Base-by-base conservation (phyloP, 2,113 vertebrate species). In the Rhagologus leucostigma region DNA sequence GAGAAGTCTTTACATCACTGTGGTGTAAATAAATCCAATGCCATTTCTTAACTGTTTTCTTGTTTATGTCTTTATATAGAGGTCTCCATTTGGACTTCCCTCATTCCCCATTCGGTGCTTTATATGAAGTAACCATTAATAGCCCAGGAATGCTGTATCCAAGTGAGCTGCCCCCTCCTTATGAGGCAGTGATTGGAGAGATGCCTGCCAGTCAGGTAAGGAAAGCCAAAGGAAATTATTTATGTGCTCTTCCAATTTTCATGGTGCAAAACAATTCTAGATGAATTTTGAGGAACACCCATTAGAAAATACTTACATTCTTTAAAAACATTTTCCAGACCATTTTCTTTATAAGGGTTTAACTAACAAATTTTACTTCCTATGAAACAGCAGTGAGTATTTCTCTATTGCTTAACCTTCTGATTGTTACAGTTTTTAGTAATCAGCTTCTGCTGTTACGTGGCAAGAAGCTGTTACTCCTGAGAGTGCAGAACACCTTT, bases 41-140 rank as follows among this genome's bases (percentile, higher is more conserved):
- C 27, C 11, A 14, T 94, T 84, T 90, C 37, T 52, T 16, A n/a
- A 23, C 44, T 60, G 11, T 64, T 85, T 73, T 5, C 4, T 86
- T 47, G 24, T 30, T 69, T 89, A 24, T 96, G 57, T 84, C 89
- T 93, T 96, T 78, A 32, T 76, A 44, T 97, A 99, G 99, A 97
- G 97, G 98, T 57, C 98, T 99, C 55, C 99, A 99, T 88, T 94
- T 99, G 97, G 99, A 99, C 86, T 99, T 99, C 10, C 98, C 98
- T 42, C 98, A 99, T 85, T 98, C 99, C 33, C 98, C 99, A 1
- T 99, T 99, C 96, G 98, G 98, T 91, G 97, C 99, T 89, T 98
- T 99, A 60, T 99, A 99, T 6, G 99, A 99, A 18, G 98, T 99
- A 19, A 98, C 98, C 76, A 99, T 99, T 95, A 99, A 99, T 96